A percentile compares a stretch with the other conserved stretches of the same genome.
Evolutionary conservation across 2,888 invertebrate genomes (phyloP).

Genomic region (Pelosia muscerda): DNA sequence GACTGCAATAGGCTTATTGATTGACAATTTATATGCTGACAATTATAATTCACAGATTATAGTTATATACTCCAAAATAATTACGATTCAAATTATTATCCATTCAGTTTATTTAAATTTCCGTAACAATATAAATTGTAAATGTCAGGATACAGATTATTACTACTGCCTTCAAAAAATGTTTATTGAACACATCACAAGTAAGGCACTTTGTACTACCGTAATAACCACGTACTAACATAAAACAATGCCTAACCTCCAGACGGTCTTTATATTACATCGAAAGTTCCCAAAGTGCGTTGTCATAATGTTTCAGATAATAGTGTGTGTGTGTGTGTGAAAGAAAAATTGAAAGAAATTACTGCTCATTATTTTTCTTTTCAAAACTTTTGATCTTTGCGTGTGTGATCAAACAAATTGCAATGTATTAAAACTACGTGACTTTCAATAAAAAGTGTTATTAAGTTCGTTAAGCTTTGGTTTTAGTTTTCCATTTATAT

Average conservation of each 20-base stretch:
- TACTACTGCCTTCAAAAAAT: too few relatives aligned
- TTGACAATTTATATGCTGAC: too few relatives aligned
- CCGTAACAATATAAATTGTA: too few relatives aligned
- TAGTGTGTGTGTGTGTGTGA: constrained; percentile 14
- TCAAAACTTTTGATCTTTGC: constrained; percentile 7
- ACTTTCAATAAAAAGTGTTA: neutral
- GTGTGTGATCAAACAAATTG: constrained; percentile 8
- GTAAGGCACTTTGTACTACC: too few relatives aligned
- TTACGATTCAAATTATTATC: too few relatives aligned
- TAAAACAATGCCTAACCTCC: constrained; percentile 27
- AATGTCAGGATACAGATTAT: too few relatives aligned
- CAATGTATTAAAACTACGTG: neutral
- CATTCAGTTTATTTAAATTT: too few relatives aligned
- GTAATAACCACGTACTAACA: neutral
- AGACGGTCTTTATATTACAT: constrained; percentile 36
- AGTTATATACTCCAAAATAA: too few relatives aligned
- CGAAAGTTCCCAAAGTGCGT: constrained; percentile 22
- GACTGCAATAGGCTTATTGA: too few relatives aligned
- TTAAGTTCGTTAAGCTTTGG: neutral
- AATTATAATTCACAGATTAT: too few relatives aligned
- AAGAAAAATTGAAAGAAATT: constrained; percentile 30
- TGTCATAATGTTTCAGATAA: constrained; percentile 31
- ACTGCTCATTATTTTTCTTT: constrained; percentile 39
- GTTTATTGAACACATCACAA: too few relatives aligned
- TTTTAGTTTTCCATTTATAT: neutral